A percentile compares a stretch with the other conserved stretches of the same genome.
Evolutionary conservation across 2,888 invertebrate genomes (phyloP).

Genomic region (Allacma fusca): DNA sequence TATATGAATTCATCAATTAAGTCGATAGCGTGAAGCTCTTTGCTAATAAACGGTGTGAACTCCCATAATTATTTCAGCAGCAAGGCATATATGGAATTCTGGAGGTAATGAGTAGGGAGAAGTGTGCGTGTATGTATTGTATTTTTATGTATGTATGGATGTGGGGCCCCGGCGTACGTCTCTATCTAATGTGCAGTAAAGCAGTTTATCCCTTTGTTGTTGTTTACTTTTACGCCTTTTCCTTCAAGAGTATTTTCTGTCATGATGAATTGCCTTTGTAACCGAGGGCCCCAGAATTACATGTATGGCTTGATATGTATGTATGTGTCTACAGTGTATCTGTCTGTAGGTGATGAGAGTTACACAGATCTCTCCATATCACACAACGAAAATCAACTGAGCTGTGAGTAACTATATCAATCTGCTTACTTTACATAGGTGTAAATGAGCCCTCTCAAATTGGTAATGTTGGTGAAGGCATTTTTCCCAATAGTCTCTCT

Average conservation of each 20-base stretch:
- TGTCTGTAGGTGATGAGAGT: no score
- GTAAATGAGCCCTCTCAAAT: no score
- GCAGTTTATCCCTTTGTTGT: neutral
- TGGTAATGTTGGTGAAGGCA: no score
- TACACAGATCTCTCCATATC: no score
- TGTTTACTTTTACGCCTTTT: slow-evolving; percentile 15
- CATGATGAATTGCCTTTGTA: neutral
- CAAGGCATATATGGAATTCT: neutral
- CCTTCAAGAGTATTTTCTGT: neutral
- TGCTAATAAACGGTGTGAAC: slow-evolving; percentile 16
- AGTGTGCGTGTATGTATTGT: neutral
- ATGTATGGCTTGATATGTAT: no score
- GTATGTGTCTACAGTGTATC: no score
- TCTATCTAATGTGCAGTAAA: neutral
- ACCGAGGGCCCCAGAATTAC: neutral
- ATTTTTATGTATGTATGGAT: no score
- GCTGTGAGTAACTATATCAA: no score
- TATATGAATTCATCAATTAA: slow-evolving; percentile 5
- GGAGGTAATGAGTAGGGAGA: neutral
- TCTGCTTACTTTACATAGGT: no score
- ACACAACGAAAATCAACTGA: no score
- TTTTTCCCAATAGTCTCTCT: no score
- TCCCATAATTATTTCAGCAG: neutral
- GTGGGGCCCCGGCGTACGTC: neutral
- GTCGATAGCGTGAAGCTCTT: slow-evolving; percentile 19